Evolutionary conservation across 2,797 vertebrate species (phyloP).

Genomic region (Pipistrellus pipistrellus): DNA sequence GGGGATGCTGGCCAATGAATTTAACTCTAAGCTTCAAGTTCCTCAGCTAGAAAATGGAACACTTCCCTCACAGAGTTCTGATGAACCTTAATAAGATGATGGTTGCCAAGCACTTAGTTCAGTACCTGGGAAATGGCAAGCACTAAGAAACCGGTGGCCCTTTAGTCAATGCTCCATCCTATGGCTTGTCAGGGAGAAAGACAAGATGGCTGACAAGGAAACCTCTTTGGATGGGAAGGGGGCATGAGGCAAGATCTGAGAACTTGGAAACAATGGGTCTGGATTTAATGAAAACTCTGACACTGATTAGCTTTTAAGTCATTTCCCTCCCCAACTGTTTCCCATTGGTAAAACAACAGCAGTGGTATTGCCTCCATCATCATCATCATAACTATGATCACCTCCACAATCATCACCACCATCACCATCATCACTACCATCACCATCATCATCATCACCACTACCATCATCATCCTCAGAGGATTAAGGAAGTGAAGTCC

Average conservation of each 20-base stretch:
- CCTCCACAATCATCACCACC: rapidly evolving
- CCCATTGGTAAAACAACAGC: background rate
- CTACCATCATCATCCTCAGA: background rate
- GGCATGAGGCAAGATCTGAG: background rate
- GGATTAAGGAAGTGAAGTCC: background rate
- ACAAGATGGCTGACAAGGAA: background rate
- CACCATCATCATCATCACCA: too few species aligned
- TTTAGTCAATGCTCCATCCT: background rate
- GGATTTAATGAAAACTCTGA: background rate
- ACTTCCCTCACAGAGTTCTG: background rate
- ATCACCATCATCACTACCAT: rapidly evolving
- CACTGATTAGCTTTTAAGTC: background rate
- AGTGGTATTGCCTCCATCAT: background rate
- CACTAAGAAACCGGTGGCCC: background rate
- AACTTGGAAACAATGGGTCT: background rate
- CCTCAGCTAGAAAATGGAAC: background rate
- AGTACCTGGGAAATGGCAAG: background rate
- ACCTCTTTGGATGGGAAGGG: background rate
- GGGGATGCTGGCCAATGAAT: background rate
- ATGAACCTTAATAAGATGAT: background rate
- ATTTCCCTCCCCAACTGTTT: background rate
- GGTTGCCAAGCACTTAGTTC: background rate
- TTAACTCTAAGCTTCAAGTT: background rate
- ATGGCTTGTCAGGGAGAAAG: background rate
- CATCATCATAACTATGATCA: background rate